Evolutionary conservation across 2,797 vertebrate genomes (phyloP).

Genomic region (Arctocebus calabarensis): DNA sequence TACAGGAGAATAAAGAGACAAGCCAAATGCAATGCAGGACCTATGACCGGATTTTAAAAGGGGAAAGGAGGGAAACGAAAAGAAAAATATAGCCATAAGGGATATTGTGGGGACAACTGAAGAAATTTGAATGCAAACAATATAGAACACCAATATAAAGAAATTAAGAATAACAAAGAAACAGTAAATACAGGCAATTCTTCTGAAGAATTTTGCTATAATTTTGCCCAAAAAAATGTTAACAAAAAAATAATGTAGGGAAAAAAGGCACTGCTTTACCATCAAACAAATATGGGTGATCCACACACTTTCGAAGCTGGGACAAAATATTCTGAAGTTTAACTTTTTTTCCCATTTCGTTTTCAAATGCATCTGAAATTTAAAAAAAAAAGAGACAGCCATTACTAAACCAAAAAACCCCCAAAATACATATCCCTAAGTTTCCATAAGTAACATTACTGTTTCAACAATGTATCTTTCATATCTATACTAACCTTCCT

Average conservation of each 20-base stretch:
- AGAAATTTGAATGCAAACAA: not conserved
- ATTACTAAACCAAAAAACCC: not conserved
- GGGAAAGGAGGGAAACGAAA: too few species aligned
- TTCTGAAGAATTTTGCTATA: not conserved
- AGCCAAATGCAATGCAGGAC: not conserved
- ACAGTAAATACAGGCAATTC: not conserved
- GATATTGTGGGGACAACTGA: not conserved
- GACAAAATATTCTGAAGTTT: conserved; percentile 93
- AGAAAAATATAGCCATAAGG: not conserved
- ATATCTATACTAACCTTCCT: not conserved
- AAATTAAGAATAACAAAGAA: not conserved
- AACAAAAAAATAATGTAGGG: not conserved
- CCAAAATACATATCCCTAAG: not conserved
- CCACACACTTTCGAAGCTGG: conserved; percentile 96
- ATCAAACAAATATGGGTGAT: conserved; percentile 95
- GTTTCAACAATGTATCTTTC: conserved; percentile 1
- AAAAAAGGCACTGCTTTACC: conserved; percentile 87
- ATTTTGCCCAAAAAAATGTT: not conserved
- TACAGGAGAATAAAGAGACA: not conserved
- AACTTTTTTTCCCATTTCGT: conserved; percentile 89
- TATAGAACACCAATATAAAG: not conserved
- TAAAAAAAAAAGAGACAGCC: not conserved
- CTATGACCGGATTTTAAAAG: not conserved
- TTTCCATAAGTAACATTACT: not conserved
- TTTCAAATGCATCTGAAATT: conserved; percentile 93